Base-by-base conservation (phyloP, 2,888 invertebrate species). In the Macrosiphum euphorbiae region DNA sequence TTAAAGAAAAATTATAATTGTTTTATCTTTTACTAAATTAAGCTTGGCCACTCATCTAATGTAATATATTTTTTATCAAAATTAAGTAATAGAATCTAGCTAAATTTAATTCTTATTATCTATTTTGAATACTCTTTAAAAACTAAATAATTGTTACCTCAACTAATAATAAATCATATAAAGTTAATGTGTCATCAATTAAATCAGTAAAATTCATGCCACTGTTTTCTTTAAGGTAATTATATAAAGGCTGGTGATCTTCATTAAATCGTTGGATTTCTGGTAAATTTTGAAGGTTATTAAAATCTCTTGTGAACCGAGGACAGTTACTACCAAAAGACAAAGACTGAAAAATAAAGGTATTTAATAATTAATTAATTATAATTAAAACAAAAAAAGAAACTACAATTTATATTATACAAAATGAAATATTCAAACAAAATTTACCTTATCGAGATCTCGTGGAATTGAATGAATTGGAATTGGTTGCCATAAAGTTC, bases 201-300 rank as follows among this genome's bases (percentile, higher is more conserved):
- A 96, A 8, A 95, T 95, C 1, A 96, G 96, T 92, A 96, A 95
- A 35, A 95, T 96, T 44, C 95, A 95, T 89, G 0, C 98, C 98
- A 0, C 97, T 96, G 95, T 97, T 95, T 41, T 96, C 95, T 0
- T 97, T 96, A 61, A 98, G 95, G 95, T 97, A 97, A 95, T 96
- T 95, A 96, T 97, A 98, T 11, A 98, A 95, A 67, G 96, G 96
- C 94, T 97, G 95, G 95, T 97, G 97, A 95, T 96, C 96, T 94
- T 96, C 96, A 61, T 97, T 96, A 47, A 97, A 95, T 13, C 96
- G 96, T 95, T 96, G 96, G 94, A 97, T 97, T 95, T 96, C 96
- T 3, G 96, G 96, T 0, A 97, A 97, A 44, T 96, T 95, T 44
- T 96, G 95, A 55, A 97, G 95, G 91, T 96, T 96, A 3, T 96